These are phyloP conservation scores for Onychomys torridus DNA, from an alignment of 2,797 vertebrate genomes.

Conservation along the genomic window DNA sequence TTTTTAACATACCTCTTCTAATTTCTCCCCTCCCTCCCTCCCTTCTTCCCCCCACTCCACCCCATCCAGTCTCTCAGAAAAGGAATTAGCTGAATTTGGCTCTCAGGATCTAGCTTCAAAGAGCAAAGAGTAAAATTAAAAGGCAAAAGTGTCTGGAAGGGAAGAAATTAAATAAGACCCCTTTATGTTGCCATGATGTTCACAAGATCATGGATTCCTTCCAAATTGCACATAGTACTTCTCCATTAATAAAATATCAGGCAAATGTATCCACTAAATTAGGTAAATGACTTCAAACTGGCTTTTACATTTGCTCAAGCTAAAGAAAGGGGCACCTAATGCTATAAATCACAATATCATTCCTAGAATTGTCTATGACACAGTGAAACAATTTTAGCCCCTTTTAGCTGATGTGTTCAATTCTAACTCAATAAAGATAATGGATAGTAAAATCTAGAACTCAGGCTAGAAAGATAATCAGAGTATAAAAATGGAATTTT, in stretches of 20 bases:
- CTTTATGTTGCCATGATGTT: constrained; percentile 76
- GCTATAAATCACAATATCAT: constrained; percentile 86
- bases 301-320: constrained; percentile 85
- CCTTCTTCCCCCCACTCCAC: constrained; percentile 79
- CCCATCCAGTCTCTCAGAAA: constrained; percentile 79
- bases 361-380: constrained; percentile 80
- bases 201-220: constrained; percentile 81
- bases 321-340: constrained; percentile 80
- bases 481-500: constrained; percentile 78
- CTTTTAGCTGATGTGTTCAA: constrained; percentile 85
- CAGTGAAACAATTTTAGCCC: constrained; percentile 83
- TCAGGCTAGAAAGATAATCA: constrained; percentile 82
- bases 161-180: constrained; percentile 82
- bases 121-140: constrained; percentile 85
- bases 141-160: constrained; percentile 82
- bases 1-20: constrained; percentile 81
- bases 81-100: constrained; percentile 84
- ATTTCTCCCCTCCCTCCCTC: constrained; percentile 18
- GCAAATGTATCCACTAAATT: constrained; percentile 88
- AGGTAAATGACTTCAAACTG: constrained; percentile 86
- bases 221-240: constrained; percentile 87
- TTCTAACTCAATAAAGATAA: constrained; percentile 87
- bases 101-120: constrained; percentile 78
- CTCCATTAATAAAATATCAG: constrained; percentile 87
- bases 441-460: constrained; percentile 83